Evolutionary conservation across 2,113 vertebrate genomes (phyloP), one percentile per base, ranked within the genome.

Genomic region (Formicarius rufipectus): DNA sequence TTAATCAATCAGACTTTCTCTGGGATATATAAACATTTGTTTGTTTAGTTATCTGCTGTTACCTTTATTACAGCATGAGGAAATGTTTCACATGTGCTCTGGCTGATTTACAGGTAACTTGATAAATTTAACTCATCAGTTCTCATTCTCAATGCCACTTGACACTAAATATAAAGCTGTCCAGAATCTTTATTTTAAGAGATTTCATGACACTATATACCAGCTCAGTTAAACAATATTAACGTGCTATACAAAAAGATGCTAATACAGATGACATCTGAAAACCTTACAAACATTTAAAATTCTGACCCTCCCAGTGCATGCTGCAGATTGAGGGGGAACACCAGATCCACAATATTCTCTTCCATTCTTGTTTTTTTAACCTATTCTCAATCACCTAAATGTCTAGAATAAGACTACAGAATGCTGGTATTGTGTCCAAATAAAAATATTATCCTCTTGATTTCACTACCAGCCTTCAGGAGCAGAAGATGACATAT

Each of bases 1-100:
- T 91, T 83, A 93, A 93, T 37, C 89, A 67, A 77, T 77, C 40
- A 82, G 59, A 91, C 59, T 47, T 95, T 94, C 85, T 77, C 74
- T 80, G 17, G 45, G 22, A 42, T 19, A 59, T 45, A 85, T 25
- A 88, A 88, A 92, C 59, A 88, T 69, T 75, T 93, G 44, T 77
- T 92, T 91, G 23, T 31, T 83, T 81, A 42, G 63, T 79, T 86
- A 90, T 77, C 79, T 64, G 42, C 52, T 96, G 45, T 58, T 44
- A 76, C 31, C 84, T 92, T 87, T 44, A 63, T 55, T 63, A 60
- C 3, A 78, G 45, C 55, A 74, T 2, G 3, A 33, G 62, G 33
- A 83, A 78, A 67, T 2, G 33, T 62, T 85, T 73, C 62, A 66
- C 8, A 14, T 19, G 18, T 30, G 20, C 58, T 72, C 2, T 60